These are phyloP conservation scores for Thyatira batis DNA, from an alignment of 2,888 invertebrate species.

Conservation along the genomic window DNA sequence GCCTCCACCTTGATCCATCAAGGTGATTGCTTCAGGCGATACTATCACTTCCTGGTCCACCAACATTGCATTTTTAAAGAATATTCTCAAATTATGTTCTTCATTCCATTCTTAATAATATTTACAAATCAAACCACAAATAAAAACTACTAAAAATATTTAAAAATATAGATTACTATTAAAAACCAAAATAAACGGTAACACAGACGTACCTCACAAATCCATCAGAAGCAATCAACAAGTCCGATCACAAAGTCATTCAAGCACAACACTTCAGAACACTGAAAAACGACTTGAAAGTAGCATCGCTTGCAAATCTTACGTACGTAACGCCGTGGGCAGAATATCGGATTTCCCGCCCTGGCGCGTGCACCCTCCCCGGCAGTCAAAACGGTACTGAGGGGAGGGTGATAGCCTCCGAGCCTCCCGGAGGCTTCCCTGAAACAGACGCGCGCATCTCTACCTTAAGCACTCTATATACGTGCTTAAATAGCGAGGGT, in stretches of 20 bases:
- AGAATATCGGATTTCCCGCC: slow-evolving; percentile 43
- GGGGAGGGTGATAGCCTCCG: slow-evolving; percentile 61
- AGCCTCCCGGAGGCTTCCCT: slow-evolving; percentile 49
- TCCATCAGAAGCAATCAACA: slow-evolving; percentile 39
- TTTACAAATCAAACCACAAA: slow-evolving; percentile 16
- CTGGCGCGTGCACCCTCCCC: slow-evolving; percentile 54
- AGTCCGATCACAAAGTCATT: slow-evolving; percentile 54
- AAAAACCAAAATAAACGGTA: slow-evolving; percentile 11
- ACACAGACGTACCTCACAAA: slow-evolving; percentile 37
- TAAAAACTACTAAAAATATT: background rate
- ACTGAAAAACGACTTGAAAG: slow-evolving; percentile 31
- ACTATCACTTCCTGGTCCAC: no score
- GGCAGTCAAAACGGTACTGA: slow-evolving; percentile 59
- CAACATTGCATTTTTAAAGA: no score
- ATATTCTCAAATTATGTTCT: no score
- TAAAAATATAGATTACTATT: background rate
- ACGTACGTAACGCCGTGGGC: slow-evolving; percentile 39
- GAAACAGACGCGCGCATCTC: slow-evolving; percentile 74
- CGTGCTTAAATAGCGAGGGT: slow-evolving; percentile 24
- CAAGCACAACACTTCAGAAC: slow-evolving; percentile 49
- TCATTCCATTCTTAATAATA: no score
- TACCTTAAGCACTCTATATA: slow-evolving; percentile 56
- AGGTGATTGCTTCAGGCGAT: no score
- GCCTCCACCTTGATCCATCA: no score
- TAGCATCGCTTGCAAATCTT: slow-evolving; percentile 32